A percentile compares a stretch with the other conserved stretches of the same genome.
Conservation (phyloP, 2,888 invertebrate genomes). For the Invenusta paracnida region DNA sequence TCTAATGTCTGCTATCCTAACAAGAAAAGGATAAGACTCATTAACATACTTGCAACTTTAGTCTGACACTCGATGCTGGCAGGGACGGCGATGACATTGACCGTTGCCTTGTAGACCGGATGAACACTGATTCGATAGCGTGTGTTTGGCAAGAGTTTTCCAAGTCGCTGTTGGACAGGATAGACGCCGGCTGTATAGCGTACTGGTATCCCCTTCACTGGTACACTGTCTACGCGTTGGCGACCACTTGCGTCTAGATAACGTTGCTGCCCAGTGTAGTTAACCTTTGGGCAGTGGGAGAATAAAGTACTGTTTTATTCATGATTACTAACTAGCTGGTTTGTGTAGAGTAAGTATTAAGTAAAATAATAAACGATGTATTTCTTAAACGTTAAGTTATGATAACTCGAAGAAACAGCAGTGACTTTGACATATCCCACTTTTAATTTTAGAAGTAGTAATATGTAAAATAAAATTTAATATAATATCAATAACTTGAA, state of each 20-base stretch:
- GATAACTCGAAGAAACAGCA: too few relatives aligned
- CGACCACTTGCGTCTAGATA: not conserved
- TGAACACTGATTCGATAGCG: not conserved
- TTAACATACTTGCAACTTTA: not conserved
- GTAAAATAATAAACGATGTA: too few relatives aligned
- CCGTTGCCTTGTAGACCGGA: not conserved
- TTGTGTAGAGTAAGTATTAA: too few relatives aligned
- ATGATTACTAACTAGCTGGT: too few relatives aligned
- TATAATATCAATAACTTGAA: too few relatives aligned
- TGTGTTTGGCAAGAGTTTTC: not conserved
- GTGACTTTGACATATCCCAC: too few relatives aligned
- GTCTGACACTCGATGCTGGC: not conserved
- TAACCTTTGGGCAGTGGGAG: not conserved
- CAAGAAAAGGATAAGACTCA: too few relatives aligned
- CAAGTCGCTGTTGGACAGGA: not conserved
- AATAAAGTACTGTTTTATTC: too few relatives aligned
- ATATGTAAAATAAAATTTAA: too few relatives aligned
- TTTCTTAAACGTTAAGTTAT: too few relatives aligned
- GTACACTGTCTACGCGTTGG: not conserved
- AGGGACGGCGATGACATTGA: not conserved
- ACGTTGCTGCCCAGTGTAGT: not conserved
- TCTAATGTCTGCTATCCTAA: too few relatives aligned
- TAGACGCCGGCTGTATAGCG: not conserved
- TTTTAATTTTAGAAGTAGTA: too few relatives aligned
- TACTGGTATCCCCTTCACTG: not conserved